Base-by-base conservation (phyloP, 2,113 vertebrate species). In the Coracopsis vasa region DNA sequence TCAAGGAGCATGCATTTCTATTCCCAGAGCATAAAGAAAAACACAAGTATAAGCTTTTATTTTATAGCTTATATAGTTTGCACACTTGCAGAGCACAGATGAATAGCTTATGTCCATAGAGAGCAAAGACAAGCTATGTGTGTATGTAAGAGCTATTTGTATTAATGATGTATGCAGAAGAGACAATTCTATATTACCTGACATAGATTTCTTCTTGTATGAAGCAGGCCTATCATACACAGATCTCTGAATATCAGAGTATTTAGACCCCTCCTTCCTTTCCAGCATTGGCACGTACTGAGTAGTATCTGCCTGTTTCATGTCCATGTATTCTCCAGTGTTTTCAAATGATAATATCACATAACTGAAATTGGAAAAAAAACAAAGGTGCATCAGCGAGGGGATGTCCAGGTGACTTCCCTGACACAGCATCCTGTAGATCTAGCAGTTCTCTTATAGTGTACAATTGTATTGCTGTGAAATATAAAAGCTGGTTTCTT, bases 201-300 rank as follows among this genome's bases (percentile, higher is more conserved):
- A 97, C 71, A 97, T 70, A n/a, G 98, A 96, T 69, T 98, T 98
- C 93, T 98, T 98, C 97, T 99, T 99, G 48, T 99, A 99, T 0
- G 99, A 99, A 67, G 99, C 99, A 11, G 99, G 99, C 11, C 99
- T 98, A 88, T 99, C 99, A 12, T 99, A 99, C 90, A 99, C 97
- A 0, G 99, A 98, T 61, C 98, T 98, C 96, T 99, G 99, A 94
- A 99, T 98, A 95, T 99, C 98, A 0, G 99, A 99, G 92, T 99
- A 99, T 65, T 99, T 99, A 18, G 98, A 99, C 47, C 98, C 93
- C 31, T 99, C 98, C 88, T 98, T 99, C 95, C 99, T 99, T 97
- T 99, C 99, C 95, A 99, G 97, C 99, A 99, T 99, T 53, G 99
- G 99, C 47, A 99, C 99, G 2, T 99, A 99, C 93, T 99, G 99